Base-by-base conservation (phyloP, 2,888 invertebrate genomes). In the Yponomeuta sedellus region DNA sequence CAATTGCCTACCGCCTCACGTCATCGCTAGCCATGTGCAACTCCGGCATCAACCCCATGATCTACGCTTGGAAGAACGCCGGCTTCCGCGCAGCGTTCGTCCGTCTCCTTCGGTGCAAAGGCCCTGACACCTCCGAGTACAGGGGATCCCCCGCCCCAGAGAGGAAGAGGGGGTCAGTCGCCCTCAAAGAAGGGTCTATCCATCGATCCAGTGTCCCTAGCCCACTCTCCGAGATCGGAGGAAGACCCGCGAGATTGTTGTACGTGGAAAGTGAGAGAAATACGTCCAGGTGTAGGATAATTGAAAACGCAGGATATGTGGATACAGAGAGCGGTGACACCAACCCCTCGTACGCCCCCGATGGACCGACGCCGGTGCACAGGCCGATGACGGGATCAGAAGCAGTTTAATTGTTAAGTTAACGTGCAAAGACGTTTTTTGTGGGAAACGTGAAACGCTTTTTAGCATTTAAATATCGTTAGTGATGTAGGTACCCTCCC, bases 51-150 rank as follows among this genome's bases (percentile, higher is more conserved):
- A 96, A 96, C 84, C 96, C 96, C 0, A 86, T 96, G 61, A 96
- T 96, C 74, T 96, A 96, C 86, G 96, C 96, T 40, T 96, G 96
- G 96, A 96, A 96, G 81, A 96, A 96, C 80, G 92, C 93, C 10
- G 95, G 94, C 70, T 96, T 96, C 79, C 93, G 96, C 5, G 92
- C 93, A 64, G 95, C 96, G 1, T 96, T 96, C 77, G 91, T 92
- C 40, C 93, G 93, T 70, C 86, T 96, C 12, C 82, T 96, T 19
- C 92, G 93, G 34, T 95, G 95, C 77, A 92, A 93, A 75, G 88
- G 92, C 68, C 94, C 94, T 0, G 94, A 94, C 73, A 85, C 91
- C 0, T 90, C 91, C 0, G 91, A 92, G 68, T 92, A 92, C 70
- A 81, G 92, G 63, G 91, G 92, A 4, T 92, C 93, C 10, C 93